A percentile compares a stretch with the other conserved stretches of the same genome.
phyloP scores from a whole-genome alignment of 2,888 invertebrate species.

The Tachystola acroxantha region DNA sequence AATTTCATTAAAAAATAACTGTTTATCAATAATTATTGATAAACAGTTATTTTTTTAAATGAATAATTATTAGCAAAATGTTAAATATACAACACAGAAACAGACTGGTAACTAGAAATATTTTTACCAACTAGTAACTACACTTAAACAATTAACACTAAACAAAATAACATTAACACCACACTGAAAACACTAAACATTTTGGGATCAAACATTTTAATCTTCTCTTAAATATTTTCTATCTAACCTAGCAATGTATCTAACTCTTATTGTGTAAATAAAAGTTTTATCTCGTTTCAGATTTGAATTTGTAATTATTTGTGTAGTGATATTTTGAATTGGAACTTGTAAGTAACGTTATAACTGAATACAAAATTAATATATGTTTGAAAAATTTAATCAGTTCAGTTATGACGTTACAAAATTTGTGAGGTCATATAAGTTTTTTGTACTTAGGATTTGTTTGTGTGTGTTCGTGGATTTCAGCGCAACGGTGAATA shows the following conservation, averaged over 20 bases:
- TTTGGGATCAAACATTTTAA: conserved; percentile 50
- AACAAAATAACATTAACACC: conserved; percentile 15
- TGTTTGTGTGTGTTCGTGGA: conserved; percentile 73
- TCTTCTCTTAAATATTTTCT: conserved; percentile 76
- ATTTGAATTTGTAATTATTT: conserved; percentile 70
- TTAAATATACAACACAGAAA: no score
- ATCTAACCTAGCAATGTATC: conserved; percentile 71
- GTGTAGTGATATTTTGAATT: conserved; percentile 66
- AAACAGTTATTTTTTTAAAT: no score
- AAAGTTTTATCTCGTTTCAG: conserved; percentile 73
- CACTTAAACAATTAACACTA: no score
- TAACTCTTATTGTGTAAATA: conserved; percentile 75
- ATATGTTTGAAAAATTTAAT: not conserved
- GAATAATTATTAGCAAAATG: no score
- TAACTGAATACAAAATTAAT: conserved; percentile 27
- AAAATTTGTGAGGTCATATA: conserved; percentile 53
- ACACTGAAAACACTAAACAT: conserved; percentile 28
- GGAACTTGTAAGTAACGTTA: conserved; percentile 59
- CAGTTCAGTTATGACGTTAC: conserved; percentile 41
- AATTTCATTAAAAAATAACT: no score
- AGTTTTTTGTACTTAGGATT: conserved; percentile 66
- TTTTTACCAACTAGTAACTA: no score
- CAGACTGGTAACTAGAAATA: no score
- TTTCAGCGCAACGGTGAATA: conserved; percentile 72
- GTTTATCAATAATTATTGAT: no score